These are phyloP conservation scores for Batillaria attramentaria DNA, from an alignment of 1,140 invertebrate species.

Conservation along the genomic window DNA sequence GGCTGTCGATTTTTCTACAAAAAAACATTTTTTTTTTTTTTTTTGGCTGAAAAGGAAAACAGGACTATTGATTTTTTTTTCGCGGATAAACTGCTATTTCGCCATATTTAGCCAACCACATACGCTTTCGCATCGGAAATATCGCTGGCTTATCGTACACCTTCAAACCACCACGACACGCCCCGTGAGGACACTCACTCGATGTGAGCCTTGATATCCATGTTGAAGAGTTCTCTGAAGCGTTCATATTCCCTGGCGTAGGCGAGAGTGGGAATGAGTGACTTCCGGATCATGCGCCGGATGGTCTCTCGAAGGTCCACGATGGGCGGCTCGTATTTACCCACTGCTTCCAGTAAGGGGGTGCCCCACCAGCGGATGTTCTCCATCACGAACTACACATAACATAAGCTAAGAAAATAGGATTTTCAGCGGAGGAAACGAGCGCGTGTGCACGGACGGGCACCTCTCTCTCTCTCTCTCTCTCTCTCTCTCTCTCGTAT, in stretches of 20 bases:
- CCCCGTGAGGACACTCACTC: constrained; percentile 53
- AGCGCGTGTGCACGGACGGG: no score
- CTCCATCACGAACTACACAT: constrained; percentile 76
- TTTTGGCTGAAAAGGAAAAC: no score
- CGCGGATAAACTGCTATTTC: no score
- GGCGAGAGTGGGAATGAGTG: constrained; percentile 77
- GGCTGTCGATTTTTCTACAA: no score
- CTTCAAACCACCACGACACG: no score
- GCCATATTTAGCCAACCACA: no score
- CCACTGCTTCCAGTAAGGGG: constrained; percentile 80
- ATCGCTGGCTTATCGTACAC: no score
- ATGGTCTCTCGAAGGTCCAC: constrained; percentile 66
- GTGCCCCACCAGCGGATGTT: constrained; percentile 80
- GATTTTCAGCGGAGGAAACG: not conserved
- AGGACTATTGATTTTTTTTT: no score
- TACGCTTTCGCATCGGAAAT: no score
- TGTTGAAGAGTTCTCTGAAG: constrained; percentile 67
- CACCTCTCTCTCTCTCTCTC: no score
- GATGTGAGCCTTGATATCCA: constrained; percentile 69
- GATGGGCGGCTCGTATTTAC: constrained; percentile 78
- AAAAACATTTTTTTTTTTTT: no score
- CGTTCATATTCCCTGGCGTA: constrained; percentile 70
- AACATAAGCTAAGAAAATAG: constrained; percentile 25
- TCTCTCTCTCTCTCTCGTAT: no score
- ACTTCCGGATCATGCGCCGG: constrained; percentile 74